These are phyloP conservation scores for Anas platyrhynchos DNA, from an alignment of 2,113 vertebrate species.

Conservation along the genomic window DNA sequence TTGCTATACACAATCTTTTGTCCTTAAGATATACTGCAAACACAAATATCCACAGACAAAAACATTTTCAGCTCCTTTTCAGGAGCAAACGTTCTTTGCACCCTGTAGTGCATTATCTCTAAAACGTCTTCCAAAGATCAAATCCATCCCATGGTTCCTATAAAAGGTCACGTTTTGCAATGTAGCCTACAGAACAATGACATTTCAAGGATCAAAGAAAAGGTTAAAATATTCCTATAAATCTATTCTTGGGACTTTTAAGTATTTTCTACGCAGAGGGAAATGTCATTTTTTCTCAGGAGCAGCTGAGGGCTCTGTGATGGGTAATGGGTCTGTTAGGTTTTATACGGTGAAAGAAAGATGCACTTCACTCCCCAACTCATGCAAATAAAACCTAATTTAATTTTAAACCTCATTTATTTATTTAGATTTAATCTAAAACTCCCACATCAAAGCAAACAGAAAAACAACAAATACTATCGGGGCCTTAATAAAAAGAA, in stretches of 20 bases:
- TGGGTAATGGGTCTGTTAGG: slow-evolving; percentile 37
- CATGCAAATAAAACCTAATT: slow-evolving; percentile 55
- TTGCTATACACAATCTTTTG: background rate
- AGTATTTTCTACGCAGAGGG: slow-evolving; percentile 74
- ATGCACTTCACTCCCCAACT: slow-evolving; percentile 12
- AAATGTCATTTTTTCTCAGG: slow-evolving; percentile 77
- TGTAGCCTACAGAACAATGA: slow-evolving; percentile 85
- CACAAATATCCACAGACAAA: slow-evolving; percentile 27
- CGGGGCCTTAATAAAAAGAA: slow-evolving; percentile 71
- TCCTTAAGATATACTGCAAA: slow-evolving; percentile 12
- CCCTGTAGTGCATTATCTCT: slow-evolving; percentile 69
- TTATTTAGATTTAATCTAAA: slow-evolving; percentile 68
- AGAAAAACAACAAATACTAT: slow-evolving; percentile 63
- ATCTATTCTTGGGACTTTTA: slow-evolving; percentile 82
- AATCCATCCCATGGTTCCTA: slow-evolving; percentile 69
- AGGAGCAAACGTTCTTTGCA: slow-evolving; percentile 44
- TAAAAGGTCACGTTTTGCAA: slow-evolving; percentile 81
- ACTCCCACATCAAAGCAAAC: slow-evolving; percentile 70
- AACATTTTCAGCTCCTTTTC: slow-evolving; percentile 42
- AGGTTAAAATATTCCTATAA: slow-evolving; percentile 90
- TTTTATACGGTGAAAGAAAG: slow-evolving; percentile 37
- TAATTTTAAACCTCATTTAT: slow-evolving; percentile 68
- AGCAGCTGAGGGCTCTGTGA: slow-evolving; percentile 51
- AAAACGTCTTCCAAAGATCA: slow-evolving; percentile 76
- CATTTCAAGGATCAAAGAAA: slow-evolving; percentile 88